Evolutionary conservation across 2,888 invertebrate species (phyloP).

Genomic region (Scaeva pyrastri): DNA sequence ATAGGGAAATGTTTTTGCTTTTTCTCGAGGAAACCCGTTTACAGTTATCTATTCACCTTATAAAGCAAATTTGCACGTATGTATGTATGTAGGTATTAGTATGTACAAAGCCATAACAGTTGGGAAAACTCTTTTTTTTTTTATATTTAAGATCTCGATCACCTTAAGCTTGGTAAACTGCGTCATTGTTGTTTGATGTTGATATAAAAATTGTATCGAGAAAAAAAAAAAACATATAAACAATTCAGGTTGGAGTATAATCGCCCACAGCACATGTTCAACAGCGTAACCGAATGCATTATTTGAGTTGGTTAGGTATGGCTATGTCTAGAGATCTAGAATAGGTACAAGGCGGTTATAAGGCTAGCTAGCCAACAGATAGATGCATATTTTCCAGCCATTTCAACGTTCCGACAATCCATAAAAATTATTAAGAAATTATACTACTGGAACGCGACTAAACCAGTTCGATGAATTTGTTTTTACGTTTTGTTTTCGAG

Average conservation of each 20-base stretch:
- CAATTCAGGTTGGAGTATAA: conserved; percentile 37
- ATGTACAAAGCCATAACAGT: neutral
- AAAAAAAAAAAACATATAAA: conserved; percentile 7
- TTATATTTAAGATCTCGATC: conserved; percentile 5
- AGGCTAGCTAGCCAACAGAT: neutral
- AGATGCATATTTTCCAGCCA: too few relatives aligned
- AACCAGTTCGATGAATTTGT: conserved; percentile 65
- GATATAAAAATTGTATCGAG: conserved; percentile 5
- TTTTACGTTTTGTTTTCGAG: neutral
- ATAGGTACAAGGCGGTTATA: neutral
- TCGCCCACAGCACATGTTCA: conserved; percentile 68
- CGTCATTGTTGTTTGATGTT: conserved; percentile 28
- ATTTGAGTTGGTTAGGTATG: neutral
- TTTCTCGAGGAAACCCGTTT: conserved; percentile 31
- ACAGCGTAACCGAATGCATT: conserved; percentile 52
- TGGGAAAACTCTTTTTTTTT: conserved; percentile 5
- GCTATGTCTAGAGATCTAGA: conserved; percentile 7
- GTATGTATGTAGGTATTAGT: too few relatives aligned
- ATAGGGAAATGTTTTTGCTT: neutral
- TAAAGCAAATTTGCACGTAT: conserved; percentile 25
- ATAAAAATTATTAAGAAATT: conserved; percentile 58
- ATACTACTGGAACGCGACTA: conserved; percentile 66
- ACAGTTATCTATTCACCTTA: conserved; percentile 22
- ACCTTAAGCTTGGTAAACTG: conserved; percentile 29
- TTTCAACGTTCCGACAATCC: conserved; percentile 26